Base-by-base conservation (phyloP, 2,113 vertebrate genomes). In the Erythrolamprus reginae region DNA sequence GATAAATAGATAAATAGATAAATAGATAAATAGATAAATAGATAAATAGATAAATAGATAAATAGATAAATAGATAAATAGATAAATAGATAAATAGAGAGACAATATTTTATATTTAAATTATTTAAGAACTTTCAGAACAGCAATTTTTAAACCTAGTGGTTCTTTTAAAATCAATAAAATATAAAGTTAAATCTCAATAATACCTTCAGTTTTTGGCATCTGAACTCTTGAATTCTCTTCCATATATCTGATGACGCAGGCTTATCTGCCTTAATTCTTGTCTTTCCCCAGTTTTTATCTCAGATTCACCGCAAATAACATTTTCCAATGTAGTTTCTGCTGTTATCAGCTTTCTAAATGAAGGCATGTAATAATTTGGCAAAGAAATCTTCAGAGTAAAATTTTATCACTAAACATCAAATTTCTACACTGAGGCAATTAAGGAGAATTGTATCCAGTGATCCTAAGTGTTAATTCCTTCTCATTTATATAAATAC, bases 391-490 rank as follows among this genome's bases (percentile, higher is more conserved):
- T 47, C 83, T 88, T 87, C 88, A 0, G 28, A 45, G 65, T 70
- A 91, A 61, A 82, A 86, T 88, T 9, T 92, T 65, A 9, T 21
- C 48, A 61, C 56, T 45, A 86, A 94, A 88, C 70, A 83, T 42
- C 1, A 88, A 84, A 50, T 92, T 96, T 94, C 52, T 93, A 2
- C 50, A 50, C 38, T 88, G 55, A 90, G 12, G 33, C 12, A 86
- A 42, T 91, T 90, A 48, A 92, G 90, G 83, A 84, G 86, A 94
- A 86, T 93, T 93, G 84, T 90, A 89, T 82, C 61, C 86, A 82
- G 90, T 92, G 89, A 95, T 94, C 84, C 94, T 86, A 88, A 87
- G 24, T 58, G 85, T 90, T 92, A 96, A 94, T 94, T 95, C 94
- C 65, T 96, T 90, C 89, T 92, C 94, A 93, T 95, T 93, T 95